Conservation (phyloP, 2,113 vertebrate species). For the Caretta caretta region DNA sequence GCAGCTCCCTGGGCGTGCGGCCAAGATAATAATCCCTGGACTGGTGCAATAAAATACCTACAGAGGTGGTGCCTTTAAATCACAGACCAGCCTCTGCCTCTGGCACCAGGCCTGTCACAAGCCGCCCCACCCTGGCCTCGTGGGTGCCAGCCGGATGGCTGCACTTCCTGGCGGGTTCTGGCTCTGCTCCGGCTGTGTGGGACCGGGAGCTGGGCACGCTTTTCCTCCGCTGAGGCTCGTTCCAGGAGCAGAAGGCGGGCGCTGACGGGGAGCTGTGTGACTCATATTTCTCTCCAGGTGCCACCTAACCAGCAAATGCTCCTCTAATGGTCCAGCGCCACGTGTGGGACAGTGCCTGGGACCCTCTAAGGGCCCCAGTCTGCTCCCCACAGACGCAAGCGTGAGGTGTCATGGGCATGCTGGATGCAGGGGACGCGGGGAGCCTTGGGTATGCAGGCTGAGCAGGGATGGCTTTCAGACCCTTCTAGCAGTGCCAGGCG, state of each 20-base stretch:
- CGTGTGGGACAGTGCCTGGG: neutral
- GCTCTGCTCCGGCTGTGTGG: neutral
- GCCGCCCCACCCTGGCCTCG: rapidly evolving
- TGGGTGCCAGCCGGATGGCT: neutral
- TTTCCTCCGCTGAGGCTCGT: neutral
- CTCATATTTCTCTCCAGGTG: rapidly evolving
- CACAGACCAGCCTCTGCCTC: neutral
- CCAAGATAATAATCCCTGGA: slow-evolving; percentile 62
- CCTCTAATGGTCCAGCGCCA: neutral
- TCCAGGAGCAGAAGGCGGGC: neutral
- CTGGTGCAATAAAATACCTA: slow-evolving; percentile 39
- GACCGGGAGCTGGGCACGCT: neutral
- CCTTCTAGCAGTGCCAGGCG: no score
- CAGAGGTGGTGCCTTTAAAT: neutral
- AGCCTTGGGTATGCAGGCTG: neutral
- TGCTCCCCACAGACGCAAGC: neutral
- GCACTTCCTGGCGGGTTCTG: neutral
- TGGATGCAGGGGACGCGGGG: neutral
- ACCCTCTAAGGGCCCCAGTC: neutral
- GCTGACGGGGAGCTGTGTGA: neutral
- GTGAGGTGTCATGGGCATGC: no score
- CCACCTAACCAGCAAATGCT: neutral
- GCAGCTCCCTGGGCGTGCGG: slow-evolving; percentile 30
- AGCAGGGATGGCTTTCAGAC: neutral
- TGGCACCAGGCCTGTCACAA: neutral